A percentile compares a stretch with the other conserved stretches of the same genome.
Evolutionary conservation across 2,888 invertebrate genomes (phyloP).

Genomic region (Dolomedes plantarius): DNA sequence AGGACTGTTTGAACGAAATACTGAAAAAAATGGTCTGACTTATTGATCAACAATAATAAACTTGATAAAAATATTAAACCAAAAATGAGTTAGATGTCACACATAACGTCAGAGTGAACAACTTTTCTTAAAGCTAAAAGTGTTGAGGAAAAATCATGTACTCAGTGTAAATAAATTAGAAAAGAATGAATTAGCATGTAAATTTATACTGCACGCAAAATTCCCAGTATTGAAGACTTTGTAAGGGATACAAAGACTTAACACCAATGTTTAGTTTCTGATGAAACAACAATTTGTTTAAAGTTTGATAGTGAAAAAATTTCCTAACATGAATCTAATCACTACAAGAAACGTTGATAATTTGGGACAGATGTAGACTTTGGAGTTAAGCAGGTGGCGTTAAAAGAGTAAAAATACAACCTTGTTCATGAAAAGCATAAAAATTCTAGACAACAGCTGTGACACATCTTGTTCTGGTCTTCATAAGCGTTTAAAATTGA

Average conservation of each 20-base stretch:
- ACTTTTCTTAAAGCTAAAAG: constrained; percentile 14
- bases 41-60: constrained; percentile 60
- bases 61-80: constrained; percentile 55
- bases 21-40: constrained; percentile 68
- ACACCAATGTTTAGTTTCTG: constrained; percentile 79
- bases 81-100: constrained; percentile 55
- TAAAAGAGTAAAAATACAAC: constrained; percentile 79
- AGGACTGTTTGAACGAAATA: constrained; percentile 51
- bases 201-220: constrained; percentile 75
- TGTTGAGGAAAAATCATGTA: constrained; percentile 24
- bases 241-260: constrained; percentile 81
- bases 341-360: constrained; percentile 78
- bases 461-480: constrained; percentile 73
- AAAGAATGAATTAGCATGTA: constrained; percentile 74
- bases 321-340: constrained; percentile 78
- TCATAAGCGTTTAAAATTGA: constrained; percentile 75
- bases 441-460: constrained; percentile 68
- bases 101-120: background rate
- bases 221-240: constrained; percentile 78
- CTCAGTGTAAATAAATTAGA: constrained; percentile 63
- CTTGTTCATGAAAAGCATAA: constrained; percentile 76
- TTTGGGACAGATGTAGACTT: constrained; percentile 77
- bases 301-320: constrained; percentile 81
- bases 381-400: constrained; percentile 78
- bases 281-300: constrained; percentile 78